Percentiles rank a stretch among this genome's conserved stretches.
These are phyloP conservation scores for Herpailurus yagouaroundi DNA, from an alignment of 2,113 vertebrate species.

Conservation along the genomic window DNA sequence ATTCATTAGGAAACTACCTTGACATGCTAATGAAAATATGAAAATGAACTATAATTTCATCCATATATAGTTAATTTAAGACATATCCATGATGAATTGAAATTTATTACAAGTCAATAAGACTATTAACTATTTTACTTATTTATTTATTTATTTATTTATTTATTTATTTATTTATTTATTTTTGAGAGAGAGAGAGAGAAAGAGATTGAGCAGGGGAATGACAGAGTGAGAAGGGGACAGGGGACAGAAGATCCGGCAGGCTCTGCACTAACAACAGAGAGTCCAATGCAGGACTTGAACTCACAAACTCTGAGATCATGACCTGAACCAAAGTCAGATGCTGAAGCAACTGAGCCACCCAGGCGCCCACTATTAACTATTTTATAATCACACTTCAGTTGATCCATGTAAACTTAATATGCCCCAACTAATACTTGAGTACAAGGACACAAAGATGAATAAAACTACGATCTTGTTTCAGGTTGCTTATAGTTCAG, in stretches of 20 bases:
- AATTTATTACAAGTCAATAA: conserved; percentile 32
- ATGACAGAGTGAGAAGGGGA: no score
- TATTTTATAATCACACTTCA: background rate
- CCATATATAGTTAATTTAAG: conserved; percentile 30
- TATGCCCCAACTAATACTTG: background rate
- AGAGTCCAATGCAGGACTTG: no score
- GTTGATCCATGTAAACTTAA: background rate
- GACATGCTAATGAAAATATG: conserved; percentile 70
- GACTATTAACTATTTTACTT: background rate
- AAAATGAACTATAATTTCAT: conserved; percentile 34
- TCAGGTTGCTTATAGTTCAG: background rate
- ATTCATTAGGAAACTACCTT: conserved; percentile 62
- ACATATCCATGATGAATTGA: background rate
- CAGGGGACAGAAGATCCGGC: no score
- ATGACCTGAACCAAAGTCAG: no score
- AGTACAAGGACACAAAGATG: background rate
- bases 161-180: no score
- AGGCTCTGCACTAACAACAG: no score
- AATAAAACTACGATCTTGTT: background rate
- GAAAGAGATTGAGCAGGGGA: no score
- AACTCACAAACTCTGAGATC: no score
- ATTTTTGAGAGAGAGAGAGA: no score
- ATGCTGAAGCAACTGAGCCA: no score
- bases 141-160: no score
- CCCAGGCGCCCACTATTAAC: background rate